phyloP scores from a whole-genome alignment of 1,140 invertebrate species.

The Caerostris extrusa region DNA sequence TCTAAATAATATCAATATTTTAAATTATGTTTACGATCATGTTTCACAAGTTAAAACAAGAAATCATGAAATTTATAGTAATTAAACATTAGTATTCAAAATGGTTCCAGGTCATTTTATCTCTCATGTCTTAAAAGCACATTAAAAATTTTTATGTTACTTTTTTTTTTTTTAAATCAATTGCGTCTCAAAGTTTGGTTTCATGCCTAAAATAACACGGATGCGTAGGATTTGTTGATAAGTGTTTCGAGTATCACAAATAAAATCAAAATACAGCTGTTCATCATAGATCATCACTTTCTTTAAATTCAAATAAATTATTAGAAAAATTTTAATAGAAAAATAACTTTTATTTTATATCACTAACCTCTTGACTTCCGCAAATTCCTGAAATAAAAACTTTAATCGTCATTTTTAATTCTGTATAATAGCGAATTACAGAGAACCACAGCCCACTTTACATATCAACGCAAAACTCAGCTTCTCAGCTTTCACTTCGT shows the following conservation, averaged over 20 bases:
- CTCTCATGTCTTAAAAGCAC: too few species aligned
- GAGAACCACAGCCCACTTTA: neutral
- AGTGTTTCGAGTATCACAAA: neutral
- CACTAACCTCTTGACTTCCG: slow-evolving; percentile 93
- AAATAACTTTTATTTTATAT: neutral
- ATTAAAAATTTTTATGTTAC: too few species aligned
- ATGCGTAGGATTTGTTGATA: neutral
- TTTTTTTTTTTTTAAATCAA: too few species aligned
- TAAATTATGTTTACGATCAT: too few species aligned
- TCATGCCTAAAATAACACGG: neutral
- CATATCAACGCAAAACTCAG: slow-evolving; percentile 1
- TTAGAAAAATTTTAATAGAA: neutral
- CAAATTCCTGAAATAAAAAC: slow-evolving; percentile 94
- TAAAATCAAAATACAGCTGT: neutral
- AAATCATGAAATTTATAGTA: too few species aligned
- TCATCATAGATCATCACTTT: neutral
- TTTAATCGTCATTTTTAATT: slow-evolving; percentile 89
- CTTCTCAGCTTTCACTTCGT: slow-evolving; percentile 75
- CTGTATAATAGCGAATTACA: neutral
- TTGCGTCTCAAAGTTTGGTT: neutral
- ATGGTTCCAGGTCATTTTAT: too few species aligned
- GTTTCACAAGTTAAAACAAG: too few species aligned
- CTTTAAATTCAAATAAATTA: too few species aligned
- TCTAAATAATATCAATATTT: too few species aligned
- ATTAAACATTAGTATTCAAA: too few species aligned